Evolutionary conservation across 1,140 invertebrate species (phyloP).

Genomic region (Apocrypta bakeri): DNA sequence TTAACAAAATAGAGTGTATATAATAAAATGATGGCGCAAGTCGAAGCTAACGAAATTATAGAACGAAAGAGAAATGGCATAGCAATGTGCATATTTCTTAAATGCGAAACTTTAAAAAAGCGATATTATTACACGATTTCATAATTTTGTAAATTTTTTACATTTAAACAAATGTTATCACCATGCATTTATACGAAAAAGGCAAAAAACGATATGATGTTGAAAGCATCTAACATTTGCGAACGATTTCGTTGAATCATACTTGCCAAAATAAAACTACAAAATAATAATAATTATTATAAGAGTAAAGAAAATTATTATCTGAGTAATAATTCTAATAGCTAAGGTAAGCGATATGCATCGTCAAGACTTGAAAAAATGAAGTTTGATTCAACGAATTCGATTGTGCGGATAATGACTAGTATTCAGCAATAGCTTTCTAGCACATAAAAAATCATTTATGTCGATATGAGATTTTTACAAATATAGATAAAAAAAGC

Average conservation of each 20-base stretch:
- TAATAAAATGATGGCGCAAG: conserved; percentile 32
- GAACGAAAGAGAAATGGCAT: not conserved
- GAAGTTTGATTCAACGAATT: conserved; percentile 45
- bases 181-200: not conserved
- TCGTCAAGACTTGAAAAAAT: not conserved
- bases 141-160: conserved; percentile 49
- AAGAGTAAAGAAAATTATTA: not conserved
- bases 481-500: conserved; percentile 21
- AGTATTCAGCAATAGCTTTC: conserved; percentile 44
- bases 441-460: conserved; percentile 18
- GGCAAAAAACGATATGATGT: conserved; percentile 20
- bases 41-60: conserved; percentile 11
- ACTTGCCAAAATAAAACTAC: conserved; percentile 16
- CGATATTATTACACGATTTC: conserved; percentile 40
- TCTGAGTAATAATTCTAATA: conserved; percentile 17
- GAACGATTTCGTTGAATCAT: conserved; percentile 32
- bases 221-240: conserved; percentile 17
- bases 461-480: conserved; percentile 15
- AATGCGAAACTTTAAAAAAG: conserved; percentile 20
- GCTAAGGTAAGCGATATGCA: conserved; percentile 12
- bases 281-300: conserved; percentile 26
- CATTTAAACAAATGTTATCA: conserved; percentile 33
- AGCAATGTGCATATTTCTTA: conserved; percentile 9
- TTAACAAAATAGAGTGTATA: conserved; percentile 36
- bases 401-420: conserved; percentile 14